Percentiles rank a stretch among this genome's conserved stretches.
Evolutionary conservation across 2,888 invertebrate genomes (phyloP).

Genomic region (Trachelus stipa): DNA sequence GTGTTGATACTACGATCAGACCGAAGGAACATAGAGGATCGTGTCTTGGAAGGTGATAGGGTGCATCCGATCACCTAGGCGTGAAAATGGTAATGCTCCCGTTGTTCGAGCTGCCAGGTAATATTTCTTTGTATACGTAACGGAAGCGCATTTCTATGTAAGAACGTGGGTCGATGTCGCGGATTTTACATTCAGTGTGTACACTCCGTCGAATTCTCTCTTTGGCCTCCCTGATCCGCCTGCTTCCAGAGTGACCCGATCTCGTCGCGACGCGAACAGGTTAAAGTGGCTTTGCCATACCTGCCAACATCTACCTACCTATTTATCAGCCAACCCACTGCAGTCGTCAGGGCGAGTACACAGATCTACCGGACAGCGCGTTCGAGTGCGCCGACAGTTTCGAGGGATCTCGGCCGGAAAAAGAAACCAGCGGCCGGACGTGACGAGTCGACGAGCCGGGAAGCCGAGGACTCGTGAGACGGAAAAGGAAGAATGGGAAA

Average conservation of each 20-base stretch:
- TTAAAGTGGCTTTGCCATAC: constrained; percentile 1
- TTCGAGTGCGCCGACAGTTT: neutral
- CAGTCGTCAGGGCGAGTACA: neutral
- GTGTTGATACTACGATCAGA: neutral
- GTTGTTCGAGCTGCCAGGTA: neutral
- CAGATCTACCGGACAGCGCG: neutral
- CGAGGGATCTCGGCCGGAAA: constrained; percentile 1
- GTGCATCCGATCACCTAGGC: neutral
- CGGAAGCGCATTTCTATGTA: neutral
- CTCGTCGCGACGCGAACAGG: constrained; percentile 11
- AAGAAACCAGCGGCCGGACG: neutral
- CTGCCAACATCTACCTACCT: constrained; percentile 10
- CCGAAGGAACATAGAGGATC: neutral
- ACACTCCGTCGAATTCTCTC: neutral
- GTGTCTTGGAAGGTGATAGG: neutral
- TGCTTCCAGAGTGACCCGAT: constrained; percentile 1
- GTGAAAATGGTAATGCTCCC: constrained; percentile 1
- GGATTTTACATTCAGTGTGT: neutral
- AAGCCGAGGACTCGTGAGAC: constrained; percentile 2
- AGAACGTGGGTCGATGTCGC: neutral
- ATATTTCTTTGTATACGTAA: neutral
- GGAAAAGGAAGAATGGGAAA: constrained; percentile 8
- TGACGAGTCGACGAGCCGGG: constrained; percentile 9
- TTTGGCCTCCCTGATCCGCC: neutral
- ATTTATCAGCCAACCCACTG: constrained; percentile 2